These are phyloP conservation scores for Melanotaenia maccullochi DNA, from an alignment of 2,797 vertebrate species.

Conservation along the genomic window DNA sequence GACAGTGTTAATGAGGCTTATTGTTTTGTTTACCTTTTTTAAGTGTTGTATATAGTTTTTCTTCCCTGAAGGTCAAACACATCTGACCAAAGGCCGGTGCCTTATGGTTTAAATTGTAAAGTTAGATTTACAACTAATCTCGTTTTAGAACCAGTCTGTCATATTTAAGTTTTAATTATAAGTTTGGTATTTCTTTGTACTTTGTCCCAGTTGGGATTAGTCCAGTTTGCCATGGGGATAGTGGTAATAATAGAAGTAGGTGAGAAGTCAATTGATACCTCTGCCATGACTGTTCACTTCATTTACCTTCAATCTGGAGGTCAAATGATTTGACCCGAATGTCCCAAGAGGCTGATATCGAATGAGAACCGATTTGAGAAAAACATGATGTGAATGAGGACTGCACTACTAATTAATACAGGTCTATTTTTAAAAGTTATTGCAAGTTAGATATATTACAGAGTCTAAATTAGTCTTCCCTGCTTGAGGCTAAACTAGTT, in stretches of 20 bases:
- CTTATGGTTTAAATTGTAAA: constrained; percentile 1
- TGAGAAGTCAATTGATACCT: constrained; percentile 72
- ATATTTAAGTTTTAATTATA: neutral
- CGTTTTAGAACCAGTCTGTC: neutral
- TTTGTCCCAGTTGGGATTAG: constrained; percentile 53
- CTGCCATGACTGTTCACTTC: constrained; percentile 6
- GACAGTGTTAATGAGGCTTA: constrained; percentile 5
- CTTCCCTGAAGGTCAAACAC: neutral
- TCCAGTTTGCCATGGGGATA: constrained; percentile 33
- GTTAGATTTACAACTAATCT: neutral
- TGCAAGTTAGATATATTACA: neutral
- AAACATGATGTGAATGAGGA: neutral
- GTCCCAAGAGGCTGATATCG: neutral
- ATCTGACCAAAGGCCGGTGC: neutral
- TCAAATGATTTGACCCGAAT: constrained; percentile 28
- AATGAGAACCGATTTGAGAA: neutral
- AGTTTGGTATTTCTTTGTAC: neutral
- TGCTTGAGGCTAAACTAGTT: constrained; percentile 1
- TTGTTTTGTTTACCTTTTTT: neutral
- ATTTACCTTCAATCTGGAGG: constrained; percentile 37
- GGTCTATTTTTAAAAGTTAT: constrained; percentile 4
- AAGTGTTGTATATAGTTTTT: neutral
- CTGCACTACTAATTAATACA: neutral
- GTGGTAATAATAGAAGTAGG: constrained; percentile 75
- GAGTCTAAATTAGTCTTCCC: neutral